Evolutionary conservation across 2,888 invertebrate genomes (phyloP).

Genomic region (Eupithecia vulgata): DNA sequence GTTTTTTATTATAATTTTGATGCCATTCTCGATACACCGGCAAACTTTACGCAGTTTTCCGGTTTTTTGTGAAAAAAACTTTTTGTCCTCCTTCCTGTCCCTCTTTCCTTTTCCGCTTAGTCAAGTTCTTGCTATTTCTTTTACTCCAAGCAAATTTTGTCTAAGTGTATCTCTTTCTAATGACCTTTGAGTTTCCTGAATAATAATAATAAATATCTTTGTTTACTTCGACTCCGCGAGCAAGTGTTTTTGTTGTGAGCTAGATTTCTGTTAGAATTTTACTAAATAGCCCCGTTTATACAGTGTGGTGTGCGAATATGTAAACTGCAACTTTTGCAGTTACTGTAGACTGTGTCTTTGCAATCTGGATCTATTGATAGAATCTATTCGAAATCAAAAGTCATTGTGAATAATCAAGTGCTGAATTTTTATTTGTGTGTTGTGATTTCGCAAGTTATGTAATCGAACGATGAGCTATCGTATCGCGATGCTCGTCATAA

Average conservation of each 20-base stretch:
- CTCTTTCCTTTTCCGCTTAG: conserved; percentile 54
- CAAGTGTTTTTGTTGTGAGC: conserved; percentile 80
- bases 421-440: conserved; percentile 61
- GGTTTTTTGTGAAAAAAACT: conserved; percentile 12
- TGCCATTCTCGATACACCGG: not conserved
- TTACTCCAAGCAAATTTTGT: conserved; percentile 37
- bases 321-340: conserved; percentile 27
- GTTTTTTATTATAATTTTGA: not conserved
- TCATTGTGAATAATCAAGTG: conserved; percentile 78
- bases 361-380: conserved; percentile 31
- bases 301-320: conserved; percentile 20
- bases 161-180: conserved; percentile 54
- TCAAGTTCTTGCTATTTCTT: conserved; percentile 53
- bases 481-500: conserved; percentile 9
- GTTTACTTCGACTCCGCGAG: conserved; percentile 75
- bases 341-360: conserved; percentile 17
- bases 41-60: not conserved
- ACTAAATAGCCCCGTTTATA: conserved; percentile 37
- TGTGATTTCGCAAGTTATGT: conserved; percentile 74
- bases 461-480: conserved; percentile 64
- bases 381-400: conserved; percentile 65
- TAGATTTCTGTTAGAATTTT: conserved; percentile 52
- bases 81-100: conserved; percentile 14
- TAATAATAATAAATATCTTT: conserved; percentile 81
- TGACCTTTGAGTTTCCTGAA: conserved; percentile 81